phyloP scores from a whole-genome alignment of 2,797 vertebrate species.

The Channallabes apus region DNA sequence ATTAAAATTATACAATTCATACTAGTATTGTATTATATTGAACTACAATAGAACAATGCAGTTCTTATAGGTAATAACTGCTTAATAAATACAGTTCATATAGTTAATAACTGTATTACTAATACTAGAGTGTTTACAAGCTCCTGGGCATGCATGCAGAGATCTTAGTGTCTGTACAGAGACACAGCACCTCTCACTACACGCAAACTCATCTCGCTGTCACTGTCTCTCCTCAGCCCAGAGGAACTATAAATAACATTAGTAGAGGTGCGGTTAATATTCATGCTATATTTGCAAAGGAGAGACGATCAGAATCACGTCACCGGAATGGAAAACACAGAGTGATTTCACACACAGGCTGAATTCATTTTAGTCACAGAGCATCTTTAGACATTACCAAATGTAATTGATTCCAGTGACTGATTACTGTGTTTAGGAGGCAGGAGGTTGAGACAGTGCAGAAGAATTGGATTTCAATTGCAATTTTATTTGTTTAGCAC shows the following conservation, averaged over 20 bases:
- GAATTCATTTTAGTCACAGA: conserved; percentile 2
- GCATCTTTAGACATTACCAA: conserved; percentile 28
- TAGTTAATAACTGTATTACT: background rate
- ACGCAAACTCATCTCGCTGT: background rate
- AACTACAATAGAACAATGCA: too few relatives aligned
- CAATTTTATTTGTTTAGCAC: conserved; percentile 34
- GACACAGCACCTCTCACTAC: background rate
- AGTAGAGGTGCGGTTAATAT: background rate
- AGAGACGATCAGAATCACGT: conserved; percentile 10
- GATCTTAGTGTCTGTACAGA: background rate
- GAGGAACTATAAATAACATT: conserved; percentile 10
- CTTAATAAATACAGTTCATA: too few relatives aligned
- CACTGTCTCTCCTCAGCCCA: background rate
- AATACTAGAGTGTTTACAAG: background rate
- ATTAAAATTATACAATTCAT: too few relatives aligned
- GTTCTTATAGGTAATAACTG: too few relatives aligned
- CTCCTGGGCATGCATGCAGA: background rate
- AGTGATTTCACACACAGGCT: conserved; percentile 20
- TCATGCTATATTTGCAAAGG: background rate
- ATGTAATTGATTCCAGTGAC: conserved; percentile 16
- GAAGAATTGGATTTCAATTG: conserved; percentile 15
- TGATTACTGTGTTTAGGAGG: conserved; percentile 1
- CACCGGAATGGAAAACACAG: conserved; percentile 9
- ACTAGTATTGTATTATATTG: too few relatives aligned
- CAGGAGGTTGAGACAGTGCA: conserved; percentile 18